Conservation (phyloP, 2,797 vertebrate species). For the Syngnathus rostellatus region DNA sequence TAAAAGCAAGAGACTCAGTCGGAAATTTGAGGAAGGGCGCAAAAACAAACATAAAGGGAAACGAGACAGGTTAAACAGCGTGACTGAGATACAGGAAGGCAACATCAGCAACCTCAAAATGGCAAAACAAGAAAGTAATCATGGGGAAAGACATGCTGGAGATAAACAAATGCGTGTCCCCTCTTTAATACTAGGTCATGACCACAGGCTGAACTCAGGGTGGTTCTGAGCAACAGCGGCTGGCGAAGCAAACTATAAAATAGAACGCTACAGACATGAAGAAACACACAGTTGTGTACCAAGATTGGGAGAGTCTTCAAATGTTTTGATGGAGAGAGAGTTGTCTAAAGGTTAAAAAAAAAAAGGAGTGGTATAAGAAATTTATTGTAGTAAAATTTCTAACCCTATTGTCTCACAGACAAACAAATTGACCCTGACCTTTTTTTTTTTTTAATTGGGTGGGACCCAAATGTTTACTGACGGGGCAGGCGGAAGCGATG, state of each 20-base stretch:
- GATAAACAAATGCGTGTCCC: conserved; percentile 17
- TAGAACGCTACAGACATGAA: neutral
- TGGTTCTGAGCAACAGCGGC: conserved; percentile 56
- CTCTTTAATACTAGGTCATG: conserved; percentile 54
- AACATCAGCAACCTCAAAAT: conserved; percentile 7
- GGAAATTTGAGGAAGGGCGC: conserved; percentile 31
- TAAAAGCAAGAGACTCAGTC: conserved; percentile 32
- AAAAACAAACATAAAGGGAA: conserved; percentile 37
- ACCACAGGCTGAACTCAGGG: conserved; percentile 67
- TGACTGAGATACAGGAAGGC: neutral
- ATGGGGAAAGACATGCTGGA: conserved; percentile 17
- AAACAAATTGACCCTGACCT: too few relatives aligned
- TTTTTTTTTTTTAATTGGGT: too few relatives aligned
- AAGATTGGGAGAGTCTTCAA: neutral
- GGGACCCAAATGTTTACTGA: too few relatives aligned
- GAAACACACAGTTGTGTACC: neutral
- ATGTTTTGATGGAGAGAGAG: neutral
- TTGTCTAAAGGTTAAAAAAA: conserved; percentile 27
- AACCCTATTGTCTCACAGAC: too few relatives aligned
- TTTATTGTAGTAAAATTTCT: too few relatives aligned
- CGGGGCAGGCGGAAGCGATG: too few relatives aligned
- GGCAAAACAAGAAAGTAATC: conserved; percentile 10
- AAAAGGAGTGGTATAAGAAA: conserved; percentile 18
- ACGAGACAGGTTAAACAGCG: conserved; percentile 31
- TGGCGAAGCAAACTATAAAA: conserved; percentile 37